These are phyloP conservation scores for Rhynchonycteris naso DNA, from an alignment of 2,797 vertebrate genomes.

Conservation along the genomic window DNA sequence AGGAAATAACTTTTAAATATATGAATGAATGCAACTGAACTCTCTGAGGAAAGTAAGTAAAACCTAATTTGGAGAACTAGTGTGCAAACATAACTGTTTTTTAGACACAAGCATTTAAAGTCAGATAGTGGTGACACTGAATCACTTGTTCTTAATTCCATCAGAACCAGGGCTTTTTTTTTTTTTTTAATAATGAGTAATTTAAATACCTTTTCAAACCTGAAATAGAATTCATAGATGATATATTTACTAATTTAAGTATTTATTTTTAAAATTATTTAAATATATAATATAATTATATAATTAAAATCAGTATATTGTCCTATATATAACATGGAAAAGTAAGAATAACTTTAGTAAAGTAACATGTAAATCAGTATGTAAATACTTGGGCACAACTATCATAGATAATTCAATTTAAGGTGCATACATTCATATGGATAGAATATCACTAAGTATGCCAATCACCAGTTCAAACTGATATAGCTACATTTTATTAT, in stretches of 20 bases:
- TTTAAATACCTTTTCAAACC: background rate
- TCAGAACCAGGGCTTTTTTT: background rate
- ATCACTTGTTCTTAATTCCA: background rate
- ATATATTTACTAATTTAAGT: background rate
- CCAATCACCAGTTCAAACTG: background rate
- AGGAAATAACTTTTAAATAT: background rate
- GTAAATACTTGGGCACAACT: background rate
- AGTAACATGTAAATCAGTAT: background rate
- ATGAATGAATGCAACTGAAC: background rate
- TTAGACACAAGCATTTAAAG: background rate
- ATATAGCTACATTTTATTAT: background rate
- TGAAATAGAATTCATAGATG: background rate
- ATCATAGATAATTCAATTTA: background rate
- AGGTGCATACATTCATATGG: background rate
- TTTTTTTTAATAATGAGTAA: background rate
- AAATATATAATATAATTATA: background rate
- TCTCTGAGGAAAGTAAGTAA: background rate
- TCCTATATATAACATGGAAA: background rate
- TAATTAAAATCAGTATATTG: background rate
- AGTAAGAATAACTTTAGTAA: background rate
- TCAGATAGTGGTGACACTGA: background rate
- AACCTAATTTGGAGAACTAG: background rate
- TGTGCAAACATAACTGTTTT: background rate
- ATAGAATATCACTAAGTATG: background rate
- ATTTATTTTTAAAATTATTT: background rate